Conservation (phyloP, 2,113 vertebrate genomes). For the Mesembrinibis cayennensis region DNA sequence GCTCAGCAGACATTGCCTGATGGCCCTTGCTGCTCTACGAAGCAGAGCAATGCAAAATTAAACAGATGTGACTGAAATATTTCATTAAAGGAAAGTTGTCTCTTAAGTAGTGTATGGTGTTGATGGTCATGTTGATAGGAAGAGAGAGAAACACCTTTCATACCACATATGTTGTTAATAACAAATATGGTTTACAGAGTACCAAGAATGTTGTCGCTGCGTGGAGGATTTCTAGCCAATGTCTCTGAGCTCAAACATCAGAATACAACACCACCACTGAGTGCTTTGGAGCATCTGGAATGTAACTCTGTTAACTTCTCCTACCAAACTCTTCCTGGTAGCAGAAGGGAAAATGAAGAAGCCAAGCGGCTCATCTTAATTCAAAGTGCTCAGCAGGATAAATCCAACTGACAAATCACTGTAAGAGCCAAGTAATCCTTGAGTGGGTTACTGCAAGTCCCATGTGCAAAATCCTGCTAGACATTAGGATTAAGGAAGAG, state of each 20-base stretch:
- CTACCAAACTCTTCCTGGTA: background rate
- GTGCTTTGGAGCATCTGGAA: background rate
- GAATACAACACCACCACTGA: background rate
- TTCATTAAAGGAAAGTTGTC: background rate
- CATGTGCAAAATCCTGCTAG: conserved; percentile 14
- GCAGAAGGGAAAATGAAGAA: background rate
- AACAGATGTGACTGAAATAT: background rate
- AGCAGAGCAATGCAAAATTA: background rate
- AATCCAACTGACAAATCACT: background rate
- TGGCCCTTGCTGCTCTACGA: background rate
- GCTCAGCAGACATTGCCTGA: background rate
- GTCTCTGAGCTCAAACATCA: background rate
- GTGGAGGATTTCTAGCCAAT: background rate
- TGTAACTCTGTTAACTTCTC: background rate
- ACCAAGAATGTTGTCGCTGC: background rate
- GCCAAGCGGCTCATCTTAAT: background rate
- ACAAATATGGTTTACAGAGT: background rate
- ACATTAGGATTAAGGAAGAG: background rate
- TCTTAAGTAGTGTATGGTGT: background rate
- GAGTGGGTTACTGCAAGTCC: background rate
- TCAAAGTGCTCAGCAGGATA: background rate
- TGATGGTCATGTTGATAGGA: background rate
- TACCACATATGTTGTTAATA: background rate
- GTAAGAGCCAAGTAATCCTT: background rate
- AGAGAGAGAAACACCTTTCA: accelerated